Evolutionary conservation across 2,888 invertebrate genomes (phyloP), one percentile per base, ranked within the genome.

Genomic region (Caenorhabditis auriculariae): DNA sequence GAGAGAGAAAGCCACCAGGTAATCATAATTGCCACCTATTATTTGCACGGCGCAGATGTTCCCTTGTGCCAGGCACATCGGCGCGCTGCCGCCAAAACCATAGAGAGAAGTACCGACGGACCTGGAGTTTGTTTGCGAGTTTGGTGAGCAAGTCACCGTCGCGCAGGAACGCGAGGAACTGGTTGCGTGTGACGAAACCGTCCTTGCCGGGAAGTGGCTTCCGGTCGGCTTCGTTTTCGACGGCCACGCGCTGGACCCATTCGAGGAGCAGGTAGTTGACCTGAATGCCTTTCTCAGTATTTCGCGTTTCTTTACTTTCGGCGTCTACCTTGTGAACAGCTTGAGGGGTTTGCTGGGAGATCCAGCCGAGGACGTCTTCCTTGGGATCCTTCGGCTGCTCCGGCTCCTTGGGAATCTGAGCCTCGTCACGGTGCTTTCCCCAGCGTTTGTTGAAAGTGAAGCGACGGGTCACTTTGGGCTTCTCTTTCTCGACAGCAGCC

Each of bases 321-420:
- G 19, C 94, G 44, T 61, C 44, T 21, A 74, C 76, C 70, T 77
- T 77, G 64, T 78, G 78, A 26, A 74, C 74, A 45, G 76, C 78
- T 42, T 60, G 66, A n/a, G 76, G 73, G 44, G 74, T 75, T 63
- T 76, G 77, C 48, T 74, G 73, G 24, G 59, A 65, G 44, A 77
- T 64, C 78, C 78, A 78, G 44, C 71, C 76, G 49, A 78, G 49
- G 21, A 73, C 71, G 50, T 78, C 73, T 47, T 76, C 77, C 32
- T 69, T 66, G n/a, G 71, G 72, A 53, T 76, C 74, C 50, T 70
- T 73, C 24, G 76, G 74, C 38, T 67, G 73, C 42, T 76, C 75
- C 19, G 65, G 67, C 63, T 72, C 75, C 58, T 72, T 71, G 60
- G 65, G 67, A 21, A 50, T 47, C 38, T 64, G 61, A n/a, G 66